Conservation (phyloP, 2,888 invertebrate genomes). For the Fragum whitleyi region DNA sequence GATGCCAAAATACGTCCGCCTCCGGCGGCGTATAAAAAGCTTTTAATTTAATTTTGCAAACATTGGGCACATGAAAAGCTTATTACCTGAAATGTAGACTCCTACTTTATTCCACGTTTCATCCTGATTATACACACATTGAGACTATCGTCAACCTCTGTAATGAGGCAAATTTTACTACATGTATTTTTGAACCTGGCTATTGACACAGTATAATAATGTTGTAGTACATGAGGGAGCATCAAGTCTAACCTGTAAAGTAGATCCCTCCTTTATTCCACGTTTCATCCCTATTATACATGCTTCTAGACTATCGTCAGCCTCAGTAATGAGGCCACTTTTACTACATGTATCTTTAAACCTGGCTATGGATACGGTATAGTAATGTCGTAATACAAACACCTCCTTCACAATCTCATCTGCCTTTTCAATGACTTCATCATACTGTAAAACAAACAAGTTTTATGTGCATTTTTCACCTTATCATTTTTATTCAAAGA, state of each 20-base stretch:
- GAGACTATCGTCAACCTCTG: slow-evolving; percentile 67
- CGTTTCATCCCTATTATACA: slow-evolving; percentile 73
- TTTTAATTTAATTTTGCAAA: too few relatives aligned
- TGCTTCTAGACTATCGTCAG: slow-evolving; percentile 73
- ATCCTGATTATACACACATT: slow-evolving; percentile 75
- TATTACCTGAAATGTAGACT: slow-evolving; percentile 72
- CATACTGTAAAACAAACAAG: slow-evolving; percentile 63
- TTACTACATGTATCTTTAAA: slow-evolving; percentile 68
- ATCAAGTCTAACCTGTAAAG: slow-evolving; percentile 72
- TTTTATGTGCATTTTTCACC: too few relatives aligned
- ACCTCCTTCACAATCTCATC: slow-evolving; percentile 67
- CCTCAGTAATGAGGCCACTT: slow-evolving; percentile 58
- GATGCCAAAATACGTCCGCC: too few relatives aligned
- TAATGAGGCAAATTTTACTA: slow-evolving; percentile 61
- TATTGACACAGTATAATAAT: slow-evolving; percentile 68
- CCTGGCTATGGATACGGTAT: slow-evolving; percentile 67
- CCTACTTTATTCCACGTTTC: slow-evolving; percentile 63
- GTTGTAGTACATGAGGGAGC: slow-evolving; percentile 60
- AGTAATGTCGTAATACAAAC: slow-evolving; percentile 64
- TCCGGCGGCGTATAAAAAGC: too few relatives aligned
- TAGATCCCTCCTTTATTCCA: slow-evolving; percentile 63
- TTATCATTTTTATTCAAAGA: too few relatives aligned
- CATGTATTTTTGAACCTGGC: slow-evolving; percentile 70
- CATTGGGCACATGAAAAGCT: too few relatives aligned
- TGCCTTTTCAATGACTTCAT: slow-evolving; percentile 67